Base-by-base conservation (phyloP, 2,888 invertebrate species). In the Muschampia plurimacula region DNA sequence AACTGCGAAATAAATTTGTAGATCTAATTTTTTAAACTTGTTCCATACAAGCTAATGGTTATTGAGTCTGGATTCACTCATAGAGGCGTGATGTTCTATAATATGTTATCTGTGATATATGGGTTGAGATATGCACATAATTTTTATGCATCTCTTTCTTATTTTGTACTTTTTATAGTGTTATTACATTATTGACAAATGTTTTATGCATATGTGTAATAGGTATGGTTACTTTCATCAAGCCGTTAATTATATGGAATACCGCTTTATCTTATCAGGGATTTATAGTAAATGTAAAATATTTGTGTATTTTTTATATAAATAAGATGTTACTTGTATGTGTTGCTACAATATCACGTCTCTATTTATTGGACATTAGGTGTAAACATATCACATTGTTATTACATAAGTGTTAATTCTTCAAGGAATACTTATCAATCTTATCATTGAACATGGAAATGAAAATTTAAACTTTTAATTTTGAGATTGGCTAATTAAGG, bases 401-500 rank as follows among this genome's bases (percentile, higher is more conserved):
- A 13, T 52, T 41, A 80, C 82, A 83, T 67, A 83, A 83, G 81
- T 84, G 82, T 81, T 79, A 82, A 81, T 79, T 84, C 85, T 84
- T 85, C 81, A 77, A 78, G 82, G 81, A 82, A 84, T 83, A 83
- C 82, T 84, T 85, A 87, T 22, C 22, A 22, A 22, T 22, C 22
- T 22, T 22, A 22, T 88, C 86, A 86, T 89, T 85, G 84, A 87
- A 83, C 75, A 78, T 77, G 72, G 74, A 76, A 83, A 76, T 83
- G 84, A 89, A 89, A 88, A 84, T 59, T 83, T 75, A 80, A 81
- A 84, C 84, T 87, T 83, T 86, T 88, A 89, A 89, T 67, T 67
- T 84, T 86, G 88, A 84, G 87, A 91, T 91, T 91, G 92, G 91
- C 88, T 89, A 89, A 82, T 84, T 87, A 86, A 85, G 81, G 80